These are phyloP conservation scores for Euzetes globulus DNA, from an alignment of 2,888 invertebrate genomes.

Conservation along the genomic window DNA sequence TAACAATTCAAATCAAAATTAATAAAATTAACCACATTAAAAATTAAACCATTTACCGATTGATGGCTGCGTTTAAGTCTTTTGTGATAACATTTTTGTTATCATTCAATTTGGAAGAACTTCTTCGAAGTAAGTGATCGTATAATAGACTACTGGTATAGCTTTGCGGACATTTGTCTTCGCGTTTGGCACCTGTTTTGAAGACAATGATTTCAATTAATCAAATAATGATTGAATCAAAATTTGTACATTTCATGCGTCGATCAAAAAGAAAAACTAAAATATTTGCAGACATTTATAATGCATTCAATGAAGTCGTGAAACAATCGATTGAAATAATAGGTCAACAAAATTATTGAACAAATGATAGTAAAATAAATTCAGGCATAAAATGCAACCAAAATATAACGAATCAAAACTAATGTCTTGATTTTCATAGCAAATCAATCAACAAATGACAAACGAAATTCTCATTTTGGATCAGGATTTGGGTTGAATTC, in stretches of 20 bases:
- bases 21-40: too few relatives aligned
- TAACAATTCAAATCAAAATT: background rate
- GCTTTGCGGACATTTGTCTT: slow-evolving; percentile 4
- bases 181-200: slow-evolving; percentile 14
- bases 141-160: slow-evolving; percentile 25
- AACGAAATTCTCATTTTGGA: too few relatives aligned
- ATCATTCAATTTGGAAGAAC: slow-evolving; percentile 25
- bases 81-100: slow-evolving; percentile 15
- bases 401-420: background rate
- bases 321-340: slow-evolving; percentile 2
- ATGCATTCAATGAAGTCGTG: background rate
- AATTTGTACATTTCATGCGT: background rate
- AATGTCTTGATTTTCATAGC: background rate
- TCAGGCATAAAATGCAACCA: background rate
- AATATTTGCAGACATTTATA: background rate
- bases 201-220: too few relatives aligned
- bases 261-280: background rate
- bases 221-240: background rate
- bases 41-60: background rate
- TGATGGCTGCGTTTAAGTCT: slow-evolving; percentile 3
- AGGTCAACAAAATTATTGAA: background rate
- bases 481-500: too few relatives aligned
- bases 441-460: too few relatives aligned
- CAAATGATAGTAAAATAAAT: background rate
- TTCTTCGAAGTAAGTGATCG: slow-evolving; percentile 14